Conservation (phyloP, 2,113 vertebrate species). For the Kryptolebias marmoratus region DNA sequence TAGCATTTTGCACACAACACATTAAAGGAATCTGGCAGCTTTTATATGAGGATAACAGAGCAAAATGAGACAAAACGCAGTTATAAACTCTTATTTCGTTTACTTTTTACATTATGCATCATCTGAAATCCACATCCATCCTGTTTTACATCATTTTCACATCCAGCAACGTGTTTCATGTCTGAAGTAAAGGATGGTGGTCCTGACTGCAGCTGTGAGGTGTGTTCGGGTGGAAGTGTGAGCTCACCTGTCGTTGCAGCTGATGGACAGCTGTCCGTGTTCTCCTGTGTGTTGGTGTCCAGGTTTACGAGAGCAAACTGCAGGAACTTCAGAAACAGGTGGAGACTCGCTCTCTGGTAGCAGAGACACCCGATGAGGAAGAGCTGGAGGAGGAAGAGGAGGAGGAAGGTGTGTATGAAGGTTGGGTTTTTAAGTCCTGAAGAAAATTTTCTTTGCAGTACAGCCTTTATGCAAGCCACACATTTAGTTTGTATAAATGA, state of each 20-base stretch:
- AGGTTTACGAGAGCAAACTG: slow-evolving; percentile 98
- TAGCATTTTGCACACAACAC: not conserved
- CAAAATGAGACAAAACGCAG: too few species aligned
- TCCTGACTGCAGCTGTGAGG: not conserved
- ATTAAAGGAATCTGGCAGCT: not conserved
- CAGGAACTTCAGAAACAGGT: slow-evolving; percentile 98
- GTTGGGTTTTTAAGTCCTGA: not conserved
- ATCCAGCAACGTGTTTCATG: too few species aligned
- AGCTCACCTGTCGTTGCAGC: slow-evolving; percentile 32
- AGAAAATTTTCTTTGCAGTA: not conserved
- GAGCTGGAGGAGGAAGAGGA: slow-evolving; percentile 93
- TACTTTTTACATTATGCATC: not conserved
- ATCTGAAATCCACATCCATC: not conserved
- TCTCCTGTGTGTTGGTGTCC: slow-evolving; percentile 70
- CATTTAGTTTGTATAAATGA: slow-evolving; percentile 13
- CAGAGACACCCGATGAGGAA: slow-evolving; percentile 93
- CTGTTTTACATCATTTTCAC: not conserved
- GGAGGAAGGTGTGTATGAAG: slow-evolving; percentile 81
- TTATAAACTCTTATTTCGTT: too few species aligned
- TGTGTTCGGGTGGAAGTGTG: not conserved
- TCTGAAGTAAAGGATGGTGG: not conserved
- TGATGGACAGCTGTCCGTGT: slow-evolving; percentile 49
- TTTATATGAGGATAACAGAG: too few species aligned
- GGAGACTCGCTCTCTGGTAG: slow-evolving; percentile 90
- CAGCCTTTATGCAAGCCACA: not conserved